These are phyloP conservation scores for Rhegmatorhina hoffmannsi DNA, from an alignment of 2,113 vertebrate genomes.

Conservation along the genomic window DNA sequence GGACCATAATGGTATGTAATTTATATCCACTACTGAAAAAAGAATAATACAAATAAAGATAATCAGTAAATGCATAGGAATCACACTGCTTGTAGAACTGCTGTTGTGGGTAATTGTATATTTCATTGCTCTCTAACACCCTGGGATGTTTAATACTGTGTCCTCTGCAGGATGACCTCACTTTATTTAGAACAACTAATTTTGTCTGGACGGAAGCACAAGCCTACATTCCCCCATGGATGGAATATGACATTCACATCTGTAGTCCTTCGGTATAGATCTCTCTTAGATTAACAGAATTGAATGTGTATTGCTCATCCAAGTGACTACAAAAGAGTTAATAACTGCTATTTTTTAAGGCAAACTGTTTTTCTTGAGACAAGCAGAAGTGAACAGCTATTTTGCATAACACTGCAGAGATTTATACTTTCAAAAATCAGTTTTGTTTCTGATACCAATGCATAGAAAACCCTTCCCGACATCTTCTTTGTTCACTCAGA, in stretches of 20 bases:
- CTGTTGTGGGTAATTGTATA: not conserved
- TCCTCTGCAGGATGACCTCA: not conserved
- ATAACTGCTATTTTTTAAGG: not conserved
- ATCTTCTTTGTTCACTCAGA: not conserved
- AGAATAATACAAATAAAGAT: not conserved
- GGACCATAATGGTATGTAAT: constrained; percentile 33
- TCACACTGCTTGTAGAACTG: not conserved
- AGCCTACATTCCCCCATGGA: not conserved
- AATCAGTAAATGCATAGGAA: constrained; percentile 20
- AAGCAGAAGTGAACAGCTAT: not conserved
- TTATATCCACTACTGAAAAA: constrained; percentile 40
- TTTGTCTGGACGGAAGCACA: not conserved
- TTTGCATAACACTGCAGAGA: constrained; percentile 39
- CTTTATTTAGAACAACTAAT: not conserved
- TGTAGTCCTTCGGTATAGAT: not conserved
- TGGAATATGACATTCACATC: not conserved
- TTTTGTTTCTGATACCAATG: not conserved
- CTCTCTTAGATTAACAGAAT: not conserved
- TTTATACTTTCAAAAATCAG: constrained; percentile 10
- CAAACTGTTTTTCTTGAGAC: not conserved
- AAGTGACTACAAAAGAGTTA: not conserved
- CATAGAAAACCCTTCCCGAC: not conserved
- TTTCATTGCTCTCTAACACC: not conserved
- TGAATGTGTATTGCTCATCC: not conserved
- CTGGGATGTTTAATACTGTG: not conserved